phyloP scores from a whole-genome alignment of 2,797 vertebrate genomes.

The Avahi laniger region DNA sequence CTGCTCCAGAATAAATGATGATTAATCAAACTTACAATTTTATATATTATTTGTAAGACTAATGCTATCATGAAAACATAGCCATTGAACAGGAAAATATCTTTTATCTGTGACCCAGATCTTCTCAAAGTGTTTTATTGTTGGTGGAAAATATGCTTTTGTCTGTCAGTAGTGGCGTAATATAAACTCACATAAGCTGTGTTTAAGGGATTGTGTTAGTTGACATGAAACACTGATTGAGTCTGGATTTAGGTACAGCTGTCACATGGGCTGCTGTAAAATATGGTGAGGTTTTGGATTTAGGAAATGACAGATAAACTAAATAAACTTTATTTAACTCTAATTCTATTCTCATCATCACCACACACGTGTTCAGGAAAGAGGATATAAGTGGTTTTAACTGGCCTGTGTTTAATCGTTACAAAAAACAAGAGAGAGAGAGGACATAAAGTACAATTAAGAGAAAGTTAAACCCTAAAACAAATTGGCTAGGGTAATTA shows the following conservation, averaged over 20 bases:
- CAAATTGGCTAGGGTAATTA: background rate
- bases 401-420: background rate
- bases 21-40: slow-evolving; percentile 59
- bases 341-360: background rate
- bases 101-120: background rate
- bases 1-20: slow-evolving; percentile 38
- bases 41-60: slow-evolving; percentile 53
- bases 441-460: background rate
- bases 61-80: background rate
- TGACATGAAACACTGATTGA: slow-evolving; percentile 28
- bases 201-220: background rate
- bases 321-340: slow-evolving; percentile 33
- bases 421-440: background rate
- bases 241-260: slow-evolving; percentile 54
- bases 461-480: background rate
- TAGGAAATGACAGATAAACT: slow-evolving; percentile 24
- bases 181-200: slow-evolving; percentile 18
- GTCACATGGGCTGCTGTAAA: slow-evolving; percentile 34
- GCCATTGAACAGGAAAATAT: background rate
- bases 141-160: slow-evolving; percentile 49
- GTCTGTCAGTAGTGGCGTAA: background rate
- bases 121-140: background rate
- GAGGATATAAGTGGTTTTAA: background rate
- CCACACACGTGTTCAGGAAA: background rate
- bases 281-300: background rate